phyloP scores from a whole-genome alignment of 1,140 invertebrate genomes.

The Zaprionus inermis region DNA sequence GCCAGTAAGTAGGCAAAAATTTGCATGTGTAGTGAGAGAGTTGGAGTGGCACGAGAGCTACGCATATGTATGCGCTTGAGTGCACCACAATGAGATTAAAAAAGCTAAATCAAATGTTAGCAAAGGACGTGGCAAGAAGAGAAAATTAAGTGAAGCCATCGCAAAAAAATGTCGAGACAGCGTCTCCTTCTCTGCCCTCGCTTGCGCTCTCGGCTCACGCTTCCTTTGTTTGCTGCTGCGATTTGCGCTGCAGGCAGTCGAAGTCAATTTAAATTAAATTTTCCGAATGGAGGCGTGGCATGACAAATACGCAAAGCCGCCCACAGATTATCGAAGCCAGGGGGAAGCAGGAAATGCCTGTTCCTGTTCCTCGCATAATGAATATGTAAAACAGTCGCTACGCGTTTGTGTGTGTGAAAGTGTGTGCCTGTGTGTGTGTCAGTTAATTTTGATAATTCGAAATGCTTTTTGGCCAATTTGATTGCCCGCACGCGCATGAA shows the following conservation, averaged over 20 bases:
- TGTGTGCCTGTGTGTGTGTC: constrained; percentile 7
- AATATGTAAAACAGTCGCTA: constrained; percentile 46
- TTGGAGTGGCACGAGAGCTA: not conserved
- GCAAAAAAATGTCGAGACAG: constrained; percentile 32
- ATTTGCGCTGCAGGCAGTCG: constrained; percentile 51
- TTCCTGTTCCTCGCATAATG: constrained; percentile 31
- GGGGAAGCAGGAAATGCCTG: not conserved
- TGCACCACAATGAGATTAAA: constrained; percentile 52
- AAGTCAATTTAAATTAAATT: constrained; percentile 69
- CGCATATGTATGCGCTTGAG: constrained; percentile 21
- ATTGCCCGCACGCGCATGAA: constrained; percentile 36
- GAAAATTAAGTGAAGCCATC: constrained; percentile 31
- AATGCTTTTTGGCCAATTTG: constrained; percentile 24
- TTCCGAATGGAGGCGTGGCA: constrained; percentile 41
- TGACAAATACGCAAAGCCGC: constrained; percentile 57
- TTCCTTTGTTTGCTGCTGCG: constrained; percentile 42
- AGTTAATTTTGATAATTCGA: constrained; percentile 60
- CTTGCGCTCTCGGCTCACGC: not conserved
- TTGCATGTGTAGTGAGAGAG: constrained; percentile 32
- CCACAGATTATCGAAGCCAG: constrained; percentile 25
- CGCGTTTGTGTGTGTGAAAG: constrained; percentile 1
- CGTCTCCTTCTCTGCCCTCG: not conserved
- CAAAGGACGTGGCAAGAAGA: constrained; percentile 3
- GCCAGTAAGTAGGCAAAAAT: constrained; percentile 14
- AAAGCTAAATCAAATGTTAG: constrained; percentile 58